Conservation (phyloP, 2,797 vertebrate genomes). For the Nyctibius grandis region DNA sequence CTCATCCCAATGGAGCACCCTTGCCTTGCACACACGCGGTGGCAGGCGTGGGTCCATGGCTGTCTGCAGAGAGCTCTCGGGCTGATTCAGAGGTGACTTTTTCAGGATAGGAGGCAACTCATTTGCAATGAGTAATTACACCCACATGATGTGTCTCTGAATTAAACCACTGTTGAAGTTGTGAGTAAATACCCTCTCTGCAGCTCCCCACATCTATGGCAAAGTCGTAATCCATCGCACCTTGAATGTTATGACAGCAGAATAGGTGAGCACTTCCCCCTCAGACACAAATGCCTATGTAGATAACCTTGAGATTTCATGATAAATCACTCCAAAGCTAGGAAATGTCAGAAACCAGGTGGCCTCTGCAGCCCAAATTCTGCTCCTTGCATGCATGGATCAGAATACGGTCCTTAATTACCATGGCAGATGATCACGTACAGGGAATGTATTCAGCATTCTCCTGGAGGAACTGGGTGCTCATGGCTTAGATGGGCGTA, state of each 20-base stretch:
- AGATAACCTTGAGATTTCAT: not conserved
- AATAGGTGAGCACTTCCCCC: not conserved
- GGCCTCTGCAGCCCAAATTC: not conserved
- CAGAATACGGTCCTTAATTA: fast-evolving
- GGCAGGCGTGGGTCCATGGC: fast-evolving
- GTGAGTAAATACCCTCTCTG: not conserved
- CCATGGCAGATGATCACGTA: fast-evolving
- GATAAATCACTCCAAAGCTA: not conserved
- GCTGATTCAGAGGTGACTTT: not conserved
- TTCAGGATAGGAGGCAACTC: not conserved
- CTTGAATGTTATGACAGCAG: not conserved
- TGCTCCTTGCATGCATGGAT: not conserved
- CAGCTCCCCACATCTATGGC: fast-evolving
- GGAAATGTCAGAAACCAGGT: not conserved
- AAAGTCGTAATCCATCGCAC: not conserved
- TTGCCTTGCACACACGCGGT: fast-evolving
- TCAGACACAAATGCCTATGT: not conserved
- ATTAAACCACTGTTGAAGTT: not conserved
- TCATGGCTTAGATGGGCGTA: too few species aligned
- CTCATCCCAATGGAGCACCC: fast-evolving
- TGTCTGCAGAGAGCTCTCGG: not conserved
- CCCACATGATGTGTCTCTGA: not conserved
- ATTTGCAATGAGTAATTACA: not conserved
- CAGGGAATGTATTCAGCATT: too few species aligned
- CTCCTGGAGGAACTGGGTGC: too few species aligned